Percentiles rank a stretch among this genome's conserved stretches.
phyloP scores from a whole-genome alignment of 2,797 vertebrate genomes.

The Paguma larvata region DNA sequence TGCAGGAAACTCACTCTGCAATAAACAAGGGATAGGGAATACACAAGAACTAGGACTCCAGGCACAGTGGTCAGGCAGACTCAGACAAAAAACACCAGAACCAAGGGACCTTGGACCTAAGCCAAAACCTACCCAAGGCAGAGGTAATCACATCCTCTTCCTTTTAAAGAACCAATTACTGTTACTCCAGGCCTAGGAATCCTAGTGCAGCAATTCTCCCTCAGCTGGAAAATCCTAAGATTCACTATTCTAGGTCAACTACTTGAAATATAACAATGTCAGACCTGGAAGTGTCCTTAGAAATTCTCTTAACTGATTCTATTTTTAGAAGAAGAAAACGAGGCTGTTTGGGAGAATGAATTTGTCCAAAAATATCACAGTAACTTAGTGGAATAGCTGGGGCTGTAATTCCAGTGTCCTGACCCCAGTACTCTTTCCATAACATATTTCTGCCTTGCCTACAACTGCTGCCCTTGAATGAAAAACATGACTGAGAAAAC shows the following conservation, averaged over 20 bases:
- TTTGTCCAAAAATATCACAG: not conserved
- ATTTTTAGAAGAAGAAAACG: not conserved
- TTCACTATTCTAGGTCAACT: not conserved
- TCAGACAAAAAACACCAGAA: constrained; percentile 50
- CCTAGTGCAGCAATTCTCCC: not conserved
- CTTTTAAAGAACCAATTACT: constrained; percentile 34
- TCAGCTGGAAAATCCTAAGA: not conserved
- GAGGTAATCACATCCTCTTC: not conserved
- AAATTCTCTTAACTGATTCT: not conserved
- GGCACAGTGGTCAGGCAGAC: not conserved
- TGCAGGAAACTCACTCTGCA: constrained; percentile 56
- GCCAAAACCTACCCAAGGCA: not conserved
- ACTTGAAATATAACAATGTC: not conserved
- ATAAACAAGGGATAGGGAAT: constrained; percentile 51
- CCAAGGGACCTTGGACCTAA: not conserved
- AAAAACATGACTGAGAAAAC: not conserved
- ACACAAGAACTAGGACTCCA: constrained; percentile 44
- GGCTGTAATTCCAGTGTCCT: not conserved
- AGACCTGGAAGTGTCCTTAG: not conserved
- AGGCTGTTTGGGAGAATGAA: not conserved
- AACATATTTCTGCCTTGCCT: not conserved
- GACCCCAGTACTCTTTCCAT: not conserved
- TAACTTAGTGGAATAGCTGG: not conserved
- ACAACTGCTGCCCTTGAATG: not conserved
- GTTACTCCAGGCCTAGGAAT: not conserved